Evolutionary conservation across 1,140 invertebrate species (phyloP).

Genomic region (Drosophila punjabiensis): DNA sequence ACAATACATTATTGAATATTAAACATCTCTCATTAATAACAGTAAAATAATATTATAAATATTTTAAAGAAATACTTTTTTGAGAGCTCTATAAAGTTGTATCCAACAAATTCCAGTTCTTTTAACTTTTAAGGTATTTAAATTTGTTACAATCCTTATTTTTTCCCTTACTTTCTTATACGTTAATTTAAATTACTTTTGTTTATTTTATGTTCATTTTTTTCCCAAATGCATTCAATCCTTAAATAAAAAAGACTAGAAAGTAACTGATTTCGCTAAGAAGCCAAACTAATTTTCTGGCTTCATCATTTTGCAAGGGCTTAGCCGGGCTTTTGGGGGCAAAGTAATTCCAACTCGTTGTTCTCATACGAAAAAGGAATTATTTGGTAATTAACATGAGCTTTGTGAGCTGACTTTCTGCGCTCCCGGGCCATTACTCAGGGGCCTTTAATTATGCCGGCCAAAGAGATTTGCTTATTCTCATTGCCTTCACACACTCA

Average conservation of each 20-base stretch:
- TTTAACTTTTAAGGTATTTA: too few relatives aligned
- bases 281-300: background rate
- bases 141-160: too few relatives aligned
- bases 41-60: background rate
- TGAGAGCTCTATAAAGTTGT: too few relatives aligned
- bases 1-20: background rate
- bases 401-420: slow-evolving; percentile 20
- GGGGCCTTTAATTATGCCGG: slow-evolving; percentile 56
- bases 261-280: background rate
- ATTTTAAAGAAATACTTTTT: too few relatives aligned
- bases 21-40: too few relatives aligned
- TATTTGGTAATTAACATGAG: slow-evolving; percentile 56
- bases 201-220: accelerated
- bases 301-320: background rate
- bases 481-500: slow-evolving; percentile 1
- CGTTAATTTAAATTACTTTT: background rate
- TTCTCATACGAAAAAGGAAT: slow-evolving; percentile 19
- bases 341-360: slow-evolving; percentile 8
- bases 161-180: too few relatives aligned
- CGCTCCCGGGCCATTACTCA: slow-evolving; percentile 8
- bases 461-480: slow-evolving; percentile 20
- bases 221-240: accelerated
- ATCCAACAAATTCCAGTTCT: too few relatives aligned
- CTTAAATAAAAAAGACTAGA: background rate
- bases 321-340: background rate